Percentiles rank a stretch among this genome's conserved stretches.
Evolutionary conservation across 2,888 invertebrate species (phyloP).

Genomic region (Sipha maydis): DNA sequence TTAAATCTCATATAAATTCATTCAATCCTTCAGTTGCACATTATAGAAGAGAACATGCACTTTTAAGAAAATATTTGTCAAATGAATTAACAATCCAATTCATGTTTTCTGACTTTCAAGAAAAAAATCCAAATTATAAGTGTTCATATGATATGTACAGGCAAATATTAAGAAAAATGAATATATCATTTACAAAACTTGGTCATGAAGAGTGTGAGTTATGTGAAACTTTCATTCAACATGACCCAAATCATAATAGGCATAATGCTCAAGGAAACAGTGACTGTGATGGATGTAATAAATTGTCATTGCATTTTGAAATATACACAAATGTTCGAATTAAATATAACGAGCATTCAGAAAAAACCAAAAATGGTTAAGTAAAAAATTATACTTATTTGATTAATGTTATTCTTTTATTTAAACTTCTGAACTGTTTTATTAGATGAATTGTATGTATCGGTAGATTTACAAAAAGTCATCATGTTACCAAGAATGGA

Average conservation of each 20-base stretch:
- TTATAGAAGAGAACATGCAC: constrained; percentile 65
- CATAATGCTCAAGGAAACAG: too few species aligned
- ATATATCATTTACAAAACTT: constrained; percentile 64
- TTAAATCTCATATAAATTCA: neutral
- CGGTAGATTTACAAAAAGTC: constrained; percentile 29
- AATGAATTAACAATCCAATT: constrained; percentile 64
- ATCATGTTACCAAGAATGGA: constrained; percentile 26
- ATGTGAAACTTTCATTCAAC: neutral
- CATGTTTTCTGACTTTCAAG: constrained; percentile 64
- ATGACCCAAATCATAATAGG: too few species aligned
- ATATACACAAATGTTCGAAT: constrained; percentile 7
- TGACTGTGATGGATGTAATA: too few species aligned
- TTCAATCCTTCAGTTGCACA: constrained; percentile 61
- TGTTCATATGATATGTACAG: constrained; percentile 64
- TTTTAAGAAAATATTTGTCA: constrained; percentile 63
- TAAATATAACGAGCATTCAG: constrained; percentile 8
- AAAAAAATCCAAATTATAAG: constrained; percentile 63
- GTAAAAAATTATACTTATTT: too few species aligned
- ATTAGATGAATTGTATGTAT: too few species aligned
- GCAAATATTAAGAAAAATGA: constrained; percentile 63
- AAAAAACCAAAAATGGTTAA: neutral
- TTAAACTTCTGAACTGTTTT: too few species aligned
- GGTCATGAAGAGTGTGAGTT: constrained; percentile 63
- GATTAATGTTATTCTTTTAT: too few species aligned
- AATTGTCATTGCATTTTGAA: neutral